Evolutionary conservation across 2,797 vertebrate genomes (phyloP), one percentile per base, ranked within the genome.

Genomic region (Leucoraja ocellata): DNA sequence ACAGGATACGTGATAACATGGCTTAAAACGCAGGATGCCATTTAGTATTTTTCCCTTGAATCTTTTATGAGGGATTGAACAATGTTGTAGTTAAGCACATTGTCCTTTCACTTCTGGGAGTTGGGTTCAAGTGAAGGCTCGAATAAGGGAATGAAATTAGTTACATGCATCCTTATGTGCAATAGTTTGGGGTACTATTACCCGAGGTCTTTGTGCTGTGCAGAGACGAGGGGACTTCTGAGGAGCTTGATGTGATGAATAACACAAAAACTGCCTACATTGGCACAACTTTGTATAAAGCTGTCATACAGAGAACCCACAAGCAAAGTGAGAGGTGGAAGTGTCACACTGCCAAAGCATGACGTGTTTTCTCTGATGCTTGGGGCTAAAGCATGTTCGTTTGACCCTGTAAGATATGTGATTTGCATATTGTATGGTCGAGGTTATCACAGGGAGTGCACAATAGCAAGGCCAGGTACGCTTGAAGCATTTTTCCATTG

Each of bases 51-150:
- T 71, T 39, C 36, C 71, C 25, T 16, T 68, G 63, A 36, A 68
- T 90, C 86, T 90, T 68, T 90, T 68, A 71, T 71, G 86, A 91
- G 65, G 65, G n/a, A 84, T 28, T 61, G 54, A 61, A 61, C 61
- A 18, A 21, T 39, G n/a, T 4, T 36, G 11, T 71, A 0, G 16
- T n/a, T 71, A 39, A 65, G 58, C 28, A 65, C 84, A 63, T 58
- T n/a, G 84, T n/a, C 61, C 61, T 91, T 68, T 71, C 54, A 71
- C 86, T 21, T 71, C 36, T 71, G 86, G 32, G 65, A 90, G 7
- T 36, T 71, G 16, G 36, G 65, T 36, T 91, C 65, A 71, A 39
- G 25, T 36, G n/a, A 3, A 91, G 32, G 3, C 32, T 32, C 25
- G 54, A n/a, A 25, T 14, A 7, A 71, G 32, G 46, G 63, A 36